Percentiles rank a stretch among this genome's conserved stretches.
Conservation (phyloP, 2,888 invertebrate genomes). For the Drosophila dives region DNA sequence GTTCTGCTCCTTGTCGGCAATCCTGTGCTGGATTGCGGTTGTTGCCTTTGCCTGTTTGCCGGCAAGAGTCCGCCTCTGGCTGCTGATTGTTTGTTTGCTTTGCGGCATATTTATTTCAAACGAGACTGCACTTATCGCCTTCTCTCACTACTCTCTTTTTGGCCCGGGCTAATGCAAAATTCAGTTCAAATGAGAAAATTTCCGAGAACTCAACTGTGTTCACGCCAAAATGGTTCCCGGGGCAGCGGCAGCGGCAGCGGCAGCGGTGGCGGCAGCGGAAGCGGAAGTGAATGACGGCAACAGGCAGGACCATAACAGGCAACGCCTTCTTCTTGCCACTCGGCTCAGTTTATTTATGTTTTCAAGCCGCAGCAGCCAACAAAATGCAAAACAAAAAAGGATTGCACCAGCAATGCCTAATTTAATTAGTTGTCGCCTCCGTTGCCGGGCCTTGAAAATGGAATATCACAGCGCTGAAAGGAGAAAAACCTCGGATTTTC, state of each 20-base stretch:
- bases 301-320: slow-evolving; percentile 20
- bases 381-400: slow-evolving; percentile 48
- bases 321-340: slow-evolving; percentile 1
- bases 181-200: slow-evolving; percentile 73
- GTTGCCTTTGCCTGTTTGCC: slow-evolving; percentile 48
- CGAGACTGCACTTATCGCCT: slow-evolving; percentile 75
- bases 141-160: not conserved
- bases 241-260: slow-evolving; percentile 75
- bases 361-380: slow-evolving; percentile 59
- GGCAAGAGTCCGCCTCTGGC: slow-evolving; percentile 31
- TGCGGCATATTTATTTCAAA: slow-evolving; percentile 82
- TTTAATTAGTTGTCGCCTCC: slow-evolving; percentile 72
- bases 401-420: slow-evolving; percentile 69
- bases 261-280: slow-evolving; percentile 75
- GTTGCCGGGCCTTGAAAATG: slow-evolving; percentile 14
- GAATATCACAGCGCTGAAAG: not conserved
- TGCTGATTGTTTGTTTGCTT: slow-evolving; percentile 78
- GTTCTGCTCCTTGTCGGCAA: slow-evolving; percentile 6
- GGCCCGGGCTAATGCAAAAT: slow-evolving; percentile 73
- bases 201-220: slow-evolving; percentile 56
- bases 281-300: slow-evolving; percentile 67
- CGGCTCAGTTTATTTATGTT: slow-evolving; percentile 71
- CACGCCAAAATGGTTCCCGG: slow-evolving; percentile 78
- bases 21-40: slow-evolving; percentile 62
- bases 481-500: slow-evolving; percentile 38